phyloP scores from a whole-genome alignment of 1,140 invertebrate species.

The Ceratina australensis region DNA sequence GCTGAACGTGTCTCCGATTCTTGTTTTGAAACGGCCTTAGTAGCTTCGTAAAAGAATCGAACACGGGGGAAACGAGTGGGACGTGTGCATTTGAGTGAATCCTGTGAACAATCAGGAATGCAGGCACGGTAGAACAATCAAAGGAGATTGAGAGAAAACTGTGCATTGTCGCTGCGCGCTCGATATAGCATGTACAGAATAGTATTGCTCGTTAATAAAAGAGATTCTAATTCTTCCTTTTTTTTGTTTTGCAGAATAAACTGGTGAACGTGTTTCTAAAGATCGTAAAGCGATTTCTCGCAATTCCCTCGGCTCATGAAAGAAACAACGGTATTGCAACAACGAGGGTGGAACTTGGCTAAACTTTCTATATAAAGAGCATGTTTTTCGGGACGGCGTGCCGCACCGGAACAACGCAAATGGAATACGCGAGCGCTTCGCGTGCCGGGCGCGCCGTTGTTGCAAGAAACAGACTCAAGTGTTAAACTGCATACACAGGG shows the following conservation, averaged over 20 bases:
- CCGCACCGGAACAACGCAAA: conserved; percentile 30
- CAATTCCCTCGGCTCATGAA: neutral
- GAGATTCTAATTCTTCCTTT: too few species aligned
- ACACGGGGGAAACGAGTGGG: neutral
- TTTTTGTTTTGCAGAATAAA: too few species aligned
- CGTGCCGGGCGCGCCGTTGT: conserved; percentile 47
- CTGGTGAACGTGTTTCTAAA: neutral
- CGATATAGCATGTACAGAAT: too few species aligned
- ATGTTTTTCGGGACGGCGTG: conserved; percentile 18
- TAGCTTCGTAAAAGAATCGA: neutral
- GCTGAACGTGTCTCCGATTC: neutral
- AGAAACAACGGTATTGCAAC: neutral
- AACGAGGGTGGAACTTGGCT: neutral
- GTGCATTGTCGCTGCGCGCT: too few species aligned
- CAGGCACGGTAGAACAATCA: neutral
- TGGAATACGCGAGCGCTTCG: conserved; percentile 46
- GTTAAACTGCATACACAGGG: conserved; percentile 57
- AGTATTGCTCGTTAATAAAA: too few species aligned
- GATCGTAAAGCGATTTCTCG: neutral
- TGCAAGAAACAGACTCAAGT: conserved; percentile 61
- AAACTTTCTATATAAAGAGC: conserved; percentile 1
- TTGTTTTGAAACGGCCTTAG: neutral
- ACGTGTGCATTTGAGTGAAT: neutral
- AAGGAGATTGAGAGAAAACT: neutral
- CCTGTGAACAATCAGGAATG: neutral